Evolutionary conservation across 2,797 vertebrate genomes (phyloP), one percentile per base, ranked within the genome.

Genomic region (Microctenopoma stevenorrisi): DNA sequence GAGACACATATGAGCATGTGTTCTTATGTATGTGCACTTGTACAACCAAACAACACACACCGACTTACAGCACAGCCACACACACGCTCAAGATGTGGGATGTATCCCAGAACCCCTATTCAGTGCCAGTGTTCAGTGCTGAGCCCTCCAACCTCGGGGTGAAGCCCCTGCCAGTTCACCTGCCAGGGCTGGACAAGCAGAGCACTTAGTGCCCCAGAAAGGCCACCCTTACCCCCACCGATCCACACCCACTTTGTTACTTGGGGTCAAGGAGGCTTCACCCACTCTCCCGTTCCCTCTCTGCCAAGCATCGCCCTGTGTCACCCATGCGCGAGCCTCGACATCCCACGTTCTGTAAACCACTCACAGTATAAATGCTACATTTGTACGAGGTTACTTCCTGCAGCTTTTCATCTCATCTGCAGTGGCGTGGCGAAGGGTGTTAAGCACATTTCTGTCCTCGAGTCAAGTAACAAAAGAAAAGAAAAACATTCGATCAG

Each of bases 161-260:
- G 92, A 92, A 78, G 90, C 87, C 89, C 91, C 90, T 93, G 93
- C 93, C 93, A 94, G 87, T 93, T 91, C 84, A 85, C 78, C 92
- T 92, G 92, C 92, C 92, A 92, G 84, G 64, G 55, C 85, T 76
- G 88, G 90, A 93, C 90, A 92, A 89, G 87, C 81, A 61, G 80
- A 89, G 89, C 84, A 89, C 91, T 89, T 91, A 89, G 86, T 56
- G 85, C 86, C 88, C 85, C 73, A 25, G 76, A 88, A 70, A 89
- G 86, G 86, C 89, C 86, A 76, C 75, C 78, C 73, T 53, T 70
- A 15, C 73, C 73, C 82, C 67, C 86, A 53, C 82, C 73, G 85
- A 28, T 73, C 70, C 88, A 86, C 85, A 75, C 85, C 77, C 83
- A 86, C 86, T 43, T 51, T 50, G 71, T 64, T 59, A 55, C 82